Conservation (phyloP, 1,140 invertebrate species). For the Phymastichus coffea region DNA sequence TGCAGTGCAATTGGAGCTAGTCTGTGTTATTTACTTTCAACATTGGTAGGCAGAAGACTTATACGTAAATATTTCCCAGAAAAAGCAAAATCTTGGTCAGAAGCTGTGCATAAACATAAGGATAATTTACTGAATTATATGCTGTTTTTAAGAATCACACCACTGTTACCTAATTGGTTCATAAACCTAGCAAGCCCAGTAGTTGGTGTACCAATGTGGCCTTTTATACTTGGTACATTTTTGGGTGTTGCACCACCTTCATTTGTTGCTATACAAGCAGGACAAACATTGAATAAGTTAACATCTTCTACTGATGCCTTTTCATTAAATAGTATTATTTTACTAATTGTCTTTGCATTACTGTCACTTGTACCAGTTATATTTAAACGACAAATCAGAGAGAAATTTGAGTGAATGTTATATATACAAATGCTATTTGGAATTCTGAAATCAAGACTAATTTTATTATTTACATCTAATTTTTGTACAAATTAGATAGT, state of each 20-base stretch:
- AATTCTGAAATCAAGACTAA: too few species aligned
- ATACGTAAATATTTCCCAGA: constrained; percentile 89
- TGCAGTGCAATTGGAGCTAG: constrained; percentile 96
- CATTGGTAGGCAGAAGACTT: constrained; percentile 81
- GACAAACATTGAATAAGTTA: constrained; percentile 91
- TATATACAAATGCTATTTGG: too few species aligned
- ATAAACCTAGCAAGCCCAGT: constrained; percentile 97
- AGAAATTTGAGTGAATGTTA: constrained; percentile 83
- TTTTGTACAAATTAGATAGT: too few species aligned
- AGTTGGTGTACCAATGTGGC: constrained; percentile 88
- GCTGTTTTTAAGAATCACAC: constrained; percentile 95
- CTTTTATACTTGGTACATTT: constrained; percentile 93
- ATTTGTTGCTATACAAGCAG: constrained; percentile 96
- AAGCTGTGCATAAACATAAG: constrained; percentile 77
- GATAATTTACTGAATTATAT: constrained; percentile 95
- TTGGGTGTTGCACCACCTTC: constrained; percentile 96
- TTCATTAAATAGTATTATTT: constrained; percentile 82
- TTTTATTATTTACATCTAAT: too few species aligned
- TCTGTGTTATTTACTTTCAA: constrained; percentile 92
- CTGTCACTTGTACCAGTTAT: constrained; percentile 89
- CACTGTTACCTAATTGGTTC: constrained; percentile 99
- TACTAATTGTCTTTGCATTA: constrained; percentile 75
- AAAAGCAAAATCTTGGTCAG: constrained; percentile 81
- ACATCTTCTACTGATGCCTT: constrained; percentile 87
- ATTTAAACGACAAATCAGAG: constrained; percentile 79